A percentile compares a stretch with the other conserved stretches of the same genome.
These are phyloP conservation scores for Diprion similis DNA, from an alignment of 1,140 invertebrate species.

Conservation along the genomic window DNA sequence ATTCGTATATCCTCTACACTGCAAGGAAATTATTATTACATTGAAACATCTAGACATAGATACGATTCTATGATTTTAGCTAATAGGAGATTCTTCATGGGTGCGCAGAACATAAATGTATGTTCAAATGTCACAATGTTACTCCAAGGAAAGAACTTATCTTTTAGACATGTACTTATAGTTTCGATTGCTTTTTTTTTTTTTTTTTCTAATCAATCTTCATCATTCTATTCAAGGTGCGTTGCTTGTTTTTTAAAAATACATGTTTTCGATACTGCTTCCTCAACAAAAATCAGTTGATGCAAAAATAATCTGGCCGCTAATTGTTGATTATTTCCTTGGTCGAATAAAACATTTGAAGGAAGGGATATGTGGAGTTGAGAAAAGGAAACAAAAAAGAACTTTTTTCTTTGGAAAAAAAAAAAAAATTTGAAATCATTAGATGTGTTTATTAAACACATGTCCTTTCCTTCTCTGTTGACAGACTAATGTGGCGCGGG, in stretches of 20 bases:
- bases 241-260: background rate
- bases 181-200: background rate
- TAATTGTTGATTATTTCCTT: too few species aligned
- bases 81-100: too few species aligned
- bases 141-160: too few species aligned
- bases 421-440: constrained; percentile 35
- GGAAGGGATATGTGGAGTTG: constrained; percentile 51
- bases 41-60: too few species aligned
- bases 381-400: constrained; percentile 23
- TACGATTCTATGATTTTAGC: too few species aligned
- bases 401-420: constrained; percentile 32
- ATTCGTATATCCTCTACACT: too few species aligned
- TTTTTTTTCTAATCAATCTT: background rate
- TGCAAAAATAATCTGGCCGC: background rate
- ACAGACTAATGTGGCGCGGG: constrained; percentile 65
- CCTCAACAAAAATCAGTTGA: background rate
- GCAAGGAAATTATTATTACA: too few species aligned
- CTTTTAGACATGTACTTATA: too few species aligned
- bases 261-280: background rate
- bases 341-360: constrained; percentile 31
- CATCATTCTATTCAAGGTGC: background rate
- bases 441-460: constrained; percentile 59
- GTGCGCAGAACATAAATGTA: too few species aligned
- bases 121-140: too few species aligned
- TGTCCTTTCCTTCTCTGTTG: constrained; percentile 75